These are phyloP conservation scores for Prinia subflava DNA, from an alignment of 2,113 vertebrate species.

Conservation along the genomic window DNA sequence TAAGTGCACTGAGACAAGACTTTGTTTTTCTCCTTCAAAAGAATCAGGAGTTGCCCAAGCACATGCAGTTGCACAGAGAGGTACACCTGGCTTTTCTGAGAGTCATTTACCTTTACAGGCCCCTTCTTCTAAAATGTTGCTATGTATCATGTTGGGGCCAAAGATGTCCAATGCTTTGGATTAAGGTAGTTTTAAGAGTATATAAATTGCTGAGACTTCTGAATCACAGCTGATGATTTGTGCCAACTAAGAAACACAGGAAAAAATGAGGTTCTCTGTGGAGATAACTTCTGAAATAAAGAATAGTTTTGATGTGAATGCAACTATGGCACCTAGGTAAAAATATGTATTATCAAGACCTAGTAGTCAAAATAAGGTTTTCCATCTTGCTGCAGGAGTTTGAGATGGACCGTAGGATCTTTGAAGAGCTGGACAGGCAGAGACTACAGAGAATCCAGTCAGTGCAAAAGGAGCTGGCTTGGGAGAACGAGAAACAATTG, in stretches of 20 bases:
- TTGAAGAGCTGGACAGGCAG: slow-evolving; percentile 72
- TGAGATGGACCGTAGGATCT: slow-evolving; percentile 77
- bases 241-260: neutral
- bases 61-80: slow-evolving; percentile 77
- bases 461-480: slow-evolving; percentile 80
- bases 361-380: neutral
- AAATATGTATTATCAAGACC: neutral
- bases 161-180: neutral
- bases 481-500: slow-evolving; percentile 81
- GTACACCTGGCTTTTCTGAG: slow-evolving; percentile 55
- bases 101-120: neutral
- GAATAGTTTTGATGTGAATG: neutral
- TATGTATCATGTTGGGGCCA: neutral
- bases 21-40: slow-evolving; percentile 73
- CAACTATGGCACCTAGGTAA: neutral
- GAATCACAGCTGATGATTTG: neutral
- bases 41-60: slow-evolving; percentile 80
- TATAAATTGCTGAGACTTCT: neutral
- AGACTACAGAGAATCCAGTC: slow-evolving; percentile 71
- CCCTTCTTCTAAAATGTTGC: neutral
- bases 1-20: slow-evolving; percentile 70
- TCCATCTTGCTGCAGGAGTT: slow-evolving; percentile 74
- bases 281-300: neutral
- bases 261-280: neutral
- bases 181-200: neutral